Evolutionary conservation across 2,888 invertebrate species (phyloP), one percentile per base, ranked within the genome.

Genomic region (Apomyelois bistriatella): DNA sequence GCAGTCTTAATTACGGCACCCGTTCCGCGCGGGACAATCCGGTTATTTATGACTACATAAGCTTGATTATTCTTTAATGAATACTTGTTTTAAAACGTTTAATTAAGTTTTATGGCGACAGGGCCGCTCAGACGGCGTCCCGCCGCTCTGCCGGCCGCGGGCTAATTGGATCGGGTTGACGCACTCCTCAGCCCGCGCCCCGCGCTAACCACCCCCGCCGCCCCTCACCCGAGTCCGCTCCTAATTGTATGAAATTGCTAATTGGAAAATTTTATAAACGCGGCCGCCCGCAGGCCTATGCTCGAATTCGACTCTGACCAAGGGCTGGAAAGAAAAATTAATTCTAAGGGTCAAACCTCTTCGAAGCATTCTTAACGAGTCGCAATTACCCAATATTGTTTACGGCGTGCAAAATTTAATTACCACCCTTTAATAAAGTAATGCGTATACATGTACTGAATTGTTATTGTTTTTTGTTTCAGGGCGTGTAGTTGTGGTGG

Each of bases 41-140:
- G 82, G 89, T 90, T 90, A 90, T 90, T 91, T 91, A 91, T 90
- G 88, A 88, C 90, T 90, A 91, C 90, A 91, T 90, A 90, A 90
- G 90, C 89, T 90, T 89, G 89, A 91, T 91, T 90, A 91, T 91
- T 91, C 90, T 90, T 91, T 90, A 91, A 90, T 90, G 89, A 90
- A 90, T 90, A 90, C 90, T 90, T 90, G 91, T 91, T 90, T 91
- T 90, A 90, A 90, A 90, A 88, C 88, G 90, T 90, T 91, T 90
- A 91, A 91, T 91, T 90, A 91, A 91, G 91, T 90, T 91, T 91
- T 91, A 90, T 90, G 88, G 90, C 86, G 90, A 90, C 91, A 86
- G 88, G 81, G 80, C 82, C 81, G 85, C 82, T 79, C 77, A 73
- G 79, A 74, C 77, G 76, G 72, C 86, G 85, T 84, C 87, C 87